Percentiles rank a stretch among this genome's conserved stretches.
Conservation (phyloP, 2,797 vertebrate genomes). For the Eleutherodactylus coqui region DNA sequence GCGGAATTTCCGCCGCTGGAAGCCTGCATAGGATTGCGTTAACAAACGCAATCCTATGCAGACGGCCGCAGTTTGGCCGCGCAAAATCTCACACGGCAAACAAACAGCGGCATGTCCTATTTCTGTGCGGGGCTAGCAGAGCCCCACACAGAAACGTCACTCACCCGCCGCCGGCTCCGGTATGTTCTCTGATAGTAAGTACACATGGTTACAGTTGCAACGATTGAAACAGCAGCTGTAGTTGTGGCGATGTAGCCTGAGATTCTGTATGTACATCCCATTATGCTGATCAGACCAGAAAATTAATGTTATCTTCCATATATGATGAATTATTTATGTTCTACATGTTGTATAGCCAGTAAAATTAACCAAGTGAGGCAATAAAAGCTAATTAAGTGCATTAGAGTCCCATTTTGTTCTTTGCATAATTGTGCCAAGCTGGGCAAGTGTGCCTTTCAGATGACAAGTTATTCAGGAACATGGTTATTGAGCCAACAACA, state of each 20-base stretch:
- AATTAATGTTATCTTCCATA: background rate
- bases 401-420: background rate
- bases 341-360: background rate
- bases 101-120: no score
- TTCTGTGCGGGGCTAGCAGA: no score
- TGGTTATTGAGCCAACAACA: background rate
- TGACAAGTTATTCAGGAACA: background rate
- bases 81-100: no score
- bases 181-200: no score
- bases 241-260: background rate
- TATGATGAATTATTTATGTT: background rate
- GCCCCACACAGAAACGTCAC: no score
- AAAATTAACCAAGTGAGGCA: background rate
- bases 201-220: background rate
- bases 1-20: no score
- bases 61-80: no score
- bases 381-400: background rate
- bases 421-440: background rate
- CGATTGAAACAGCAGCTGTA: constrained; percentile 4
- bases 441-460: background rate
- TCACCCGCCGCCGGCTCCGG: no score
- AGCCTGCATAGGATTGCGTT: no score
- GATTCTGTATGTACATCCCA: background rate
- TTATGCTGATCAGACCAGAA: background rate
- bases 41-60: no score